Base-by-base conservation (phyloP, 1,140 invertebrate species). In the honey bee (Apis mellifera) region DNA sequence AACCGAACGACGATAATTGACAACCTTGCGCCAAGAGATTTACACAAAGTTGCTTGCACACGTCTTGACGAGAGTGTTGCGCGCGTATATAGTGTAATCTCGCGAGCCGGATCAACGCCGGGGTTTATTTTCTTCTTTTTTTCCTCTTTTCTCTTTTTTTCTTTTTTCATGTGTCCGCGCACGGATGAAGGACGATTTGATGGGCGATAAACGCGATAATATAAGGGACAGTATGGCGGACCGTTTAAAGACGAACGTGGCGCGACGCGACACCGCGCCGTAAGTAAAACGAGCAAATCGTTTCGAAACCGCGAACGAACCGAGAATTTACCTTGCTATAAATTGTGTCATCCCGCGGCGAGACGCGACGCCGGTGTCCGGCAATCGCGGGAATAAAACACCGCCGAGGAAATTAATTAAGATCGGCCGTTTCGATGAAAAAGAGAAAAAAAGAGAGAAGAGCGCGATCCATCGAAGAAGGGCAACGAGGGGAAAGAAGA, bases 121-220 rank as follows among this genome's bases (percentile, higher is more conserved):
- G 26, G 32, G 17, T 26, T 78, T 60, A 42, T 42, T 42, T 42
- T 42, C 32, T 57, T 32, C 62, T 48, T 55, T 59, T 23, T 12
- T 19, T 17, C 19, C 0, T 0, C 2, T 57, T 4, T 17, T 57
- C 15, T 19, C 15, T 0, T 1, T 19, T 9, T 32, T 26, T 11
- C 7, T 1, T 23, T 66, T 65, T 19, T 32, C 23, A 32, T 3
- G 32, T 32, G 54, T 57, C 23, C n/a, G 9, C 55, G 54, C 77
- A 59, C 48, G 64, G 69, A 86, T 79, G 70, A 65, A 82, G 78
- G 79, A 78, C 60, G 75, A 86, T 86, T 86, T 86, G 84, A 86
- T 74, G 74, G 72, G 70, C 84, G 85, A 86, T 86, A 86, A 86
- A 74, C 70, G 60, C 50, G 59, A 74, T 78, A 55, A 55, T 86